Evolutionary conservation across 1,140 invertebrate genomes (phyloP), one percentile per base, ranked within the genome.

Genomic region (Anoplolepis gracilipes): DNA sequence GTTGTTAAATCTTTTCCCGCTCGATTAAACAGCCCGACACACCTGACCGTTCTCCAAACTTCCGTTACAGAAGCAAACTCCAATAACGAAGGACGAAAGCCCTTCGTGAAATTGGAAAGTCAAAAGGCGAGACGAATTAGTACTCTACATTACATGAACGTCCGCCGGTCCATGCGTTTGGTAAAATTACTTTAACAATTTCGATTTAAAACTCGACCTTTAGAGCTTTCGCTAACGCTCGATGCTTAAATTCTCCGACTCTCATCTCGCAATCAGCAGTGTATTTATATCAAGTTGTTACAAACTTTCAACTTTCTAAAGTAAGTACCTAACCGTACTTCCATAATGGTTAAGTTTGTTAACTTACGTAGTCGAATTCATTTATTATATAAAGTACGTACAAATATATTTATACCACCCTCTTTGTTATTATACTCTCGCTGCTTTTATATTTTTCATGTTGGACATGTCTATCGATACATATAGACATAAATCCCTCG

Each of bases 21-120:
- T 86, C 88, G 78, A 89, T 89, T 89, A 88, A 89, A 36, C 84
- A n/a, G 25, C 25, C 13, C 49, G 49, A 69, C 55, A 72, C 53
- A 22, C 61, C 65, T 81, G 82, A 79, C 53, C 69, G 42, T 82
- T 62, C 55, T 30, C 36, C n/a, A 39, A 53, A 76, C 42, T 73
- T 79, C 88, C 87, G 88, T 89, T 89, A 89, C 36, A 16, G 30
- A 72, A 39, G 39, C 70, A 61, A 87, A 84, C 67, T 77, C 28
- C 53, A 36, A 81, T 76, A 72, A 85, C 55, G 61, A n/a, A n/a
- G n/a, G 49, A 30, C 25, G 2, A 77, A 33, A 79, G 42, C 61
- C 5, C 49, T 39, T 42, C 22, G 62, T 59, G 33, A 25, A 67
- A 72, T 70, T 42, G 39, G 36, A 84, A 84, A 77, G 19, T 13